Base-by-base conservation (phyloP, 2,113 vertebrate genomes). In the Syngnathus floridae region DNA sequence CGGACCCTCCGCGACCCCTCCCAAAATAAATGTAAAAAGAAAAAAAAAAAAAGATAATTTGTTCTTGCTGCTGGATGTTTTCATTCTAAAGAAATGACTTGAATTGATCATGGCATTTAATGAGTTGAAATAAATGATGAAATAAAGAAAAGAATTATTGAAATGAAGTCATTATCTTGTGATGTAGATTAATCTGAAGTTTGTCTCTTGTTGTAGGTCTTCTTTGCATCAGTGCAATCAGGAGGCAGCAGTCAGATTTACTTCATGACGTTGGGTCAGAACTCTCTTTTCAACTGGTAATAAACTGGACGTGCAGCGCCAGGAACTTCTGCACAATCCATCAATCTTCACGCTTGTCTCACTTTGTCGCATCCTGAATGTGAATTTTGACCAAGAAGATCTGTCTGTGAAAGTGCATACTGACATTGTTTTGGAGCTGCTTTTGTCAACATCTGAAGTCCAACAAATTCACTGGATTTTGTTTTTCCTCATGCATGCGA, bases 231-330 rank as follows among this genome's bases (percentile, higher is more conserved):
- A 0, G 92, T 92, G 46, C 90, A 93, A 84, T 92, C 93, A 13
- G 93, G 79, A 56, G 95, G 94, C 81, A 92, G 93, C 91, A 97
- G 95, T 87, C 93, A 95, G 87, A 95, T 97, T 86, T 98, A 97
- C 81, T 95, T 95, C 77, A 97, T 98, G 95, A 97, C 94, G 54
- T 92, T 97, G 22, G 94, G 94, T 82, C 95, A 93, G 83, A 95
- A 93, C 77, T 83, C 89, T 0, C 84, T 94, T 16, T 93, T 95
- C 84, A 95, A 88, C 88, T 98, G 93, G 95, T 97, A 91, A 92
- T 48, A 6, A 8, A 56, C 56, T 8, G 70, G 66, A 78, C 37
- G 57, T 6, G 45, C 48, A 12, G 7, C 67, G 58, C 70, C 64
- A 52, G 35, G 59, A 55, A 70, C 45, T 16, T 6, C 55, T 43